These are phyloP conservation scores for Lagodon rhomboides DNA, from an alignment of 2,797 vertebrate species.

Conservation along the genomic window DNA sequence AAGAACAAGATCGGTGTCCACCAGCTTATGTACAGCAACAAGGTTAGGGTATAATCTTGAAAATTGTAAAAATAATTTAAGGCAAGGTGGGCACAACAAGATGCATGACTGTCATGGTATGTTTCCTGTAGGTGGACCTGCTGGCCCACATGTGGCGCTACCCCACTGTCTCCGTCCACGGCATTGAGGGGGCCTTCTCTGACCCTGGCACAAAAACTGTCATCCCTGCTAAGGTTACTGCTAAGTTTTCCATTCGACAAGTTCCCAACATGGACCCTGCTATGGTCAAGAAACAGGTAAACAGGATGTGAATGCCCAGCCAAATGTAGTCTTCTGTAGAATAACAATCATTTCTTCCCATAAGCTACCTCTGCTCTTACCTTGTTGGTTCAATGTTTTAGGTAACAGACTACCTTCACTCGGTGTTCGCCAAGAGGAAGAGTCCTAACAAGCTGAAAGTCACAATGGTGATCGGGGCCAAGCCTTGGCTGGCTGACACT, in stretches of 20 bases:
- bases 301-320: background rate
- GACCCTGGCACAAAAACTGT: conserved; percentile 91
- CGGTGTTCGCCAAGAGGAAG: conserved; percentile 88
- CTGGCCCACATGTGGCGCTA: conserved; percentile 91
- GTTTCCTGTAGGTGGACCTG: conserved; percentile 88
- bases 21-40: conserved; percentile 89
- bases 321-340: background rate
- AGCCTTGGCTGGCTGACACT: conserved; percentile 89
- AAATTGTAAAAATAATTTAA: background rate
- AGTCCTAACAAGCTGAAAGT: conserved; percentile 92
- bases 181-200: conserved; percentile 93
- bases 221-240: conserved; percentile 91
- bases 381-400: conserved; percentile 50
- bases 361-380: background rate
- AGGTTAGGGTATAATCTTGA: conserved; percentile 80
- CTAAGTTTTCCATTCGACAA: conserved; percentile 94
- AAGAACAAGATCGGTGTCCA: conserved; percentile 83
- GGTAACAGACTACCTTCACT: conserved; percentile 91
- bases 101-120: background rate
- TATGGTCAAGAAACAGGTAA: conserved; percentile 90
- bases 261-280: conserved; percentile 91
- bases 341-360: background rate
- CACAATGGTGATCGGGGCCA: conserved; percentile 87
- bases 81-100: background rate
- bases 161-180: conserved; percentile 93